phyloP scores from a whole-genome alignment of 92 coral and sea anemone species.

The Montipora capitata region DNA sequence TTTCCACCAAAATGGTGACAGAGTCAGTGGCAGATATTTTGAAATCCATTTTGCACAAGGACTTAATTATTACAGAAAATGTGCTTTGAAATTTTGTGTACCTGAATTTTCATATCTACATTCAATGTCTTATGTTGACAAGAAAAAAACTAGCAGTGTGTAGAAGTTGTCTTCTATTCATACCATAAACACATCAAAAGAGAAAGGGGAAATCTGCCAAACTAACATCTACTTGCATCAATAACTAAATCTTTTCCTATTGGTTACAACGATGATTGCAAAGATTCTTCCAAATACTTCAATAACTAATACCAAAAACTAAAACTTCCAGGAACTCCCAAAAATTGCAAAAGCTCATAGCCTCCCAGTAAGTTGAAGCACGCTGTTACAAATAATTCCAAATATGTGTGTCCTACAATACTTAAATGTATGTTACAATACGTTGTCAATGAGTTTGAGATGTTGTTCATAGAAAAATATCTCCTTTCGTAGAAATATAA shows the following conservation, averaged over 20 bases:
- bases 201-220: background rate
- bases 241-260: background rate
- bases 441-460: background rate
- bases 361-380: background rate
- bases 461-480: conserved; percentile 28
- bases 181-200: background rate
- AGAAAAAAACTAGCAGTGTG: too few species aligned
- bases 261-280: background rate
- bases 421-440: background rate
- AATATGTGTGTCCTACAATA: background rate
- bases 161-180: too few species aligned
- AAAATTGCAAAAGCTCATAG: conserved; percentile 8
- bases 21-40: too few species aligned
- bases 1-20: too few species aligned
- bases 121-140: too few species aligned
- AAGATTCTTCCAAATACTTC: background rate
- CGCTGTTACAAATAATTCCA: background rate
- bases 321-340: background rate
- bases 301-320: background rate
- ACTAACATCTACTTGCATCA: background rate
- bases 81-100: background rate
- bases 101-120: too few species aligned
- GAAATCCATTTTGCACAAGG: too few species aligned
- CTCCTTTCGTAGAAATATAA: conserved; percentile 36
- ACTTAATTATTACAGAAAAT: background rate